Evolutionary conservation across 2,888 invertebrate genomes (phyloP), one percentile per base, ranked within the genome.

Genomic region (Catocala fraxini): DNA sequence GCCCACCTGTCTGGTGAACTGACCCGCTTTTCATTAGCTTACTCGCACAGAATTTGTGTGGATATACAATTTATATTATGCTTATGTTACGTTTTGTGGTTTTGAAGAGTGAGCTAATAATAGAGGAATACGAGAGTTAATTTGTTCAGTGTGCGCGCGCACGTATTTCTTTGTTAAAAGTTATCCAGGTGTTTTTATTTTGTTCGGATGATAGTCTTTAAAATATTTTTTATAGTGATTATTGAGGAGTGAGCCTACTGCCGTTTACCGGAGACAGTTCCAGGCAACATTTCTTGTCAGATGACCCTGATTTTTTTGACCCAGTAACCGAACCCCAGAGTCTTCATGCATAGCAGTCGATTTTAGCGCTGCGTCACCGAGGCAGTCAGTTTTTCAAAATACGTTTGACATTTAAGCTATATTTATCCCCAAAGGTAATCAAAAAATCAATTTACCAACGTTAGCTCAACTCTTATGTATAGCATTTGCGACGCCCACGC

Each of bases 11-110:
- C 72, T 73, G 68, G 64, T 67, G 45, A 43, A 51, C 68, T 79
- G 77, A 76, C 79, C 79, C 69, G 79, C 68, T 78, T 78, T 71
- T 64, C 69, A 73, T 69, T 73, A 67, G 53, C 59, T 34, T 34
- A 48, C 42, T 48, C 53, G 41, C 39, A 47, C 10, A 47, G 33
- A 53, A 52, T 53, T 42, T 48, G 34, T 53, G 15, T 43, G 33
- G 49, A 35, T 51, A 13, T 43, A 45, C 0, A 5, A 9, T 39
- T 0, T 39, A 9, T 9, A 12, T 12, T 35, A 13, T 35, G 10
- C 33, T 4, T 48, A 48, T 48, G 48, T 48, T 48, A 0, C 48
- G 6, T 34, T 48, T 48, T 34, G 48, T 34, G 12, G 51, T 35
- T 13, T 6, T n/a, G 35, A 6, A 51, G 51, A 39, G 51, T 51